Evolutionary conservation across 2,113 vertebrate species (phyloP), one percentile per base, ranked within the genome.

Genomic region (Ursus arctos): DNA sequence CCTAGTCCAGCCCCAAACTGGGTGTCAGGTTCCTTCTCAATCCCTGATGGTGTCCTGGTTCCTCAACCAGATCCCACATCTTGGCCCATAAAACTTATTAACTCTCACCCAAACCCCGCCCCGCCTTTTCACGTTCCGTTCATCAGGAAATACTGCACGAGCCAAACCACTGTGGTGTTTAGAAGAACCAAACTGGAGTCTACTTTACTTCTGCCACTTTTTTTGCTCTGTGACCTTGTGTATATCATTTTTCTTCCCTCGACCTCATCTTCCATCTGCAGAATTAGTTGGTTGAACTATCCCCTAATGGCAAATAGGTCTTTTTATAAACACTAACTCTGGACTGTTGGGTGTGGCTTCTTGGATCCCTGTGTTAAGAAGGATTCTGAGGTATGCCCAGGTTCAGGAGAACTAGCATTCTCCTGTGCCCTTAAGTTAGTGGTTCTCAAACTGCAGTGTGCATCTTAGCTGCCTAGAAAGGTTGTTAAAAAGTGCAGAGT

Each of bases 31-130:
- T 98, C 92, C 94, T 67, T 71, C 55, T 86, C 77, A 55, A 51
- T 31, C 10, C 57, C n/a, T 79, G 81, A 26, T 82, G 88, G 18
- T 91, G 21, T 84, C 71, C 84, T 95, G 51, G 84, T 97, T 95
- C 91, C 81, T 96, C 69, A 91, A 97, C 88, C 94, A 95, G 94
- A 97, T 61, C 91, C 96, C 33, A 82, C 31, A 94, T 91, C 69
- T 95, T 82, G 79, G 84, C 57, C 76, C 93, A 93, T 97, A 94
- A 97, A 98, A 74, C 21, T 97, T 88, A 81, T 95, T 97, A 98
- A 97, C 91, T 97, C 63, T 55, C 88, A 19, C 43, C 15, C 63
- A 74, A 31, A 55, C 80, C 7, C 18, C 9, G 69, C 15, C 59
- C 47, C 13, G 21, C 12, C 22, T 26, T 91, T 97, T 47, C 65